Evolutionary conservation across 2,797 vertebrate species (phyloP).

Genomic region (Danio tinwini): DNA sequence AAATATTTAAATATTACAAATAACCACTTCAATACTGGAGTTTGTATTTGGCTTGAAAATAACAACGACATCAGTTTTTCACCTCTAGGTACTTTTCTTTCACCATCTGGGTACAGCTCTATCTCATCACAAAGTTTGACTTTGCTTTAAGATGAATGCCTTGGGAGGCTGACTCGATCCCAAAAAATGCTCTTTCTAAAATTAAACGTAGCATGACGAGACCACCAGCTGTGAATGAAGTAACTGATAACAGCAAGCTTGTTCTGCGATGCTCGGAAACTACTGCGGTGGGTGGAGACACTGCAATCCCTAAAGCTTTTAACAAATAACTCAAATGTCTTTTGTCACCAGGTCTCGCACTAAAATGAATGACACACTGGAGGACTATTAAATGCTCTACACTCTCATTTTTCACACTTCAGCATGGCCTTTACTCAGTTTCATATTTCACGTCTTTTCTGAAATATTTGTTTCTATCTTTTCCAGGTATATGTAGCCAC

Average conservation of each 20-base stretch:
- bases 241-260: background rate
- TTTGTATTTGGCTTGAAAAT: background rate
- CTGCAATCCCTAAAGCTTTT: constrained; percentile 30
- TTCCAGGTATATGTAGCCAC: background rate
- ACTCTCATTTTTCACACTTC: constrained; percentile 2
- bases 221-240: constrained; percentile 20
- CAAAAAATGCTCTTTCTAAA: constrained; percentile 19
- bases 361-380: constrained; percentile 26
- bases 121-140: constrained; percentile 5
- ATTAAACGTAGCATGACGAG: background rate
- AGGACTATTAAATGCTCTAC: constrained; percentile 27
- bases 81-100: constrained; percentile 14
- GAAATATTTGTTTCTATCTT: background rate
- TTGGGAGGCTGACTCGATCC: background rate
- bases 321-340: constrained; percentile 32
- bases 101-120: background rate
- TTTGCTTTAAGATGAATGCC: constrained; percentile 19
- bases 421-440: background rate
- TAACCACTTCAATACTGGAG: background rate
- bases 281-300: background rate
- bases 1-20: background rate
- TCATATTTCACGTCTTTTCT: background rate
- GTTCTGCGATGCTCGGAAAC: background rate
- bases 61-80: constrained; percentile 8
- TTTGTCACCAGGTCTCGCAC: constrained; percentile 26